phyloP scores from a whole-genome alignment of 2,888 invertebrate genomes.

The Cephus nigrinus region DNA sequence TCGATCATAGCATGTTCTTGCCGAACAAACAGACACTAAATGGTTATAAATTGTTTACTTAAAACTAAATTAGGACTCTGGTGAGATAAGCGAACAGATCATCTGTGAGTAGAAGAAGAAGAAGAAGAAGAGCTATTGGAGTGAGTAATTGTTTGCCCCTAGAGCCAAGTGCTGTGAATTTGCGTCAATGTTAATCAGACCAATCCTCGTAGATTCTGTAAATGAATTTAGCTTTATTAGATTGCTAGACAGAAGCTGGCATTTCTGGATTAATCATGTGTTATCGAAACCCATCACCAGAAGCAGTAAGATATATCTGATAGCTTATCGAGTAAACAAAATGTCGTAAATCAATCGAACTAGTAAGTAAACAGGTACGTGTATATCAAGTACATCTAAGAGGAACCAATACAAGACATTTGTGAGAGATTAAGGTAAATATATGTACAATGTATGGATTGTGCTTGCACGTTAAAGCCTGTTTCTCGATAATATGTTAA shows the following conservation, averaged over 20 bases:
- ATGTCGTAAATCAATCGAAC: neutral
- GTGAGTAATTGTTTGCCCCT: neutral
- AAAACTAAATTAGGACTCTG: neutral
- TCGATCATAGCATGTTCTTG: neutral
- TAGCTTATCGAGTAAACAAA: neutral
- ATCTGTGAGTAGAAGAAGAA: neutral
- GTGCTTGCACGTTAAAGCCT: neutral
- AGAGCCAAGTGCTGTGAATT: neutral
- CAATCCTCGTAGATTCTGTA: conserved; percentile 49
- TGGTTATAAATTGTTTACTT: neutral
- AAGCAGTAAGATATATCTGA: neutral
- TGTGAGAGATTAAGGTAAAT: neutral
- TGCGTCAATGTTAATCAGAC: conserved; percentile 38
- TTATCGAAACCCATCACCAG: neutral
- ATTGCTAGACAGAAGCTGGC: neutral
- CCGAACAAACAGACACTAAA: neutral
- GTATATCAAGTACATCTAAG: neutral
- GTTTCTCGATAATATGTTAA: neutral
- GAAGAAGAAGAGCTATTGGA: neutral
- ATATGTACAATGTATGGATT: conserved; percentile 1
- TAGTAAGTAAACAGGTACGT: neutral
- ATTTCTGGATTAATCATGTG: neutral
- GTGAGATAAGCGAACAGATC: neutral
- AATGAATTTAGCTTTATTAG: conserved; percentile 35
- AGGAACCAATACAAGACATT: neutral